Conservation (phyloP, 1,140 invertebrate genomes). For the Atopsyche davidsoni region DNA sequence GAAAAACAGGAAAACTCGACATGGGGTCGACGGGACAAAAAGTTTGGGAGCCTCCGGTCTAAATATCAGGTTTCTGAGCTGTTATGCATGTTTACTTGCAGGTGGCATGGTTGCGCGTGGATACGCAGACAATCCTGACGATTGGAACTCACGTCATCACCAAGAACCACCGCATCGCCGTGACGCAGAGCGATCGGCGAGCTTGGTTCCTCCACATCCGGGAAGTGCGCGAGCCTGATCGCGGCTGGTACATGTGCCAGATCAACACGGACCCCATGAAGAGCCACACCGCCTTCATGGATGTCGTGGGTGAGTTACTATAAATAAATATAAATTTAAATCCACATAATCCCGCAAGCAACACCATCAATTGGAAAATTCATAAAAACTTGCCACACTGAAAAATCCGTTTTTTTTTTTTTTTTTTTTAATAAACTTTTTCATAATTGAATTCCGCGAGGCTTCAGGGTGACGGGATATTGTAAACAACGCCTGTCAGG, state of each 20-base stretch:
- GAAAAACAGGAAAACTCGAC: too few relatives aligned
- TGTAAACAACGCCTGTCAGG: too few relatives aligned
- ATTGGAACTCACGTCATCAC: slow-evolving; percentile 84
- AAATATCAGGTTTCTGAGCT: too few relatives aligned
- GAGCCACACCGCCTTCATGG: slow-evolving; percentile 78
- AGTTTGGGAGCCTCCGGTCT: too few relatives aligned
- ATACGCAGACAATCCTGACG: slow-evolving; percentile 86
- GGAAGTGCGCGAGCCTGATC: slow-evolving; percentile 69
- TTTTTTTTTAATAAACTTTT: slow-evolving; percentile 15
- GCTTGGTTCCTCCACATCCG: slow-evolving; percentile 81
- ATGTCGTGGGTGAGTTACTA: slow-evolving; percentile 71
- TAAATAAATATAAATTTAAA: neutral
- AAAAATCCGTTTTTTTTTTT: neutral
- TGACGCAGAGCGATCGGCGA: slow-evolving; percentile 72
- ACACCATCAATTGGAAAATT: neutral
- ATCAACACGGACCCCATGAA: slow-evolving; percentile 91
- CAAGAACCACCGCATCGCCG: slow-evolving; percentile 77
- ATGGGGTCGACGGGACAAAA: too few relatives aligned
- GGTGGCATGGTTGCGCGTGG: slow-evolving; percentile 85
- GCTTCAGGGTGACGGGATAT: neutral
- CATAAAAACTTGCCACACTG: neutral
- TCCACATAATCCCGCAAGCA: neutral
- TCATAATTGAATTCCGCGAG: slow-evolving; percentile 19
- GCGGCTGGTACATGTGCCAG: slow-evolving; percentile 84
- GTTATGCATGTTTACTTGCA: slow-evolving; percentile 43